Conservation (phyloP, 1,140 invertebrate genomes). For the Bombus polaris region DNA sequence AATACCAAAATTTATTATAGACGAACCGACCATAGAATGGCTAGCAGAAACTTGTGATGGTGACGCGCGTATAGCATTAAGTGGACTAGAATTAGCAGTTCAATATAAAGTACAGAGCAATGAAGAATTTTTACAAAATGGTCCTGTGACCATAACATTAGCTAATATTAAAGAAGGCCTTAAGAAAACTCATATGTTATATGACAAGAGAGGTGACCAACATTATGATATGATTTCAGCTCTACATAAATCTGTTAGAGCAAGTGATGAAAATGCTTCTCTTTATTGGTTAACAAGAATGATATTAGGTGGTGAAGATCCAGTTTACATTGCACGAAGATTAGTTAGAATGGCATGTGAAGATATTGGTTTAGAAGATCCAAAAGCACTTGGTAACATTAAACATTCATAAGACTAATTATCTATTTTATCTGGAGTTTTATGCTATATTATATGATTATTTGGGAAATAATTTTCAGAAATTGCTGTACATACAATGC, state of each 20-base stretch:
- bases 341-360: conserved; percentile 90
- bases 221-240: conserved; percentile 94
- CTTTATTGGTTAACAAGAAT: conserved; percentile 93
- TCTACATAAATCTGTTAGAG: conserved; percentile 93
- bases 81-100: conserved; percentile 89
- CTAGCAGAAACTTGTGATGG: conserved; percentile 91
- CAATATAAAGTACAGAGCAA: conserved; percentile 80
- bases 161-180: conserved; percentile 86
- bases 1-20: conserved; percentile 81
- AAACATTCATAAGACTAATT: conserved; percentile 3
- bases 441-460: background rate
- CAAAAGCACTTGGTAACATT: conserved; percentile 81
- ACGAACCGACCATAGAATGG: conserved; percentile 86
- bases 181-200: conserved; percentile 88
- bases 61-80: conserved; percentile 90
- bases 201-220: conserved; percentile 91
- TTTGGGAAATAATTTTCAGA: conserved; percentile 59
- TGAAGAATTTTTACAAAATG: conserved; percentile 63
- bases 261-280: conserved; percentile 91
- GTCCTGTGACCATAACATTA: conserved; percentile 82
- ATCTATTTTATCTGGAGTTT: conserved; percentile 1
- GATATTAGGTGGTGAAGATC: conserved; percentile 92
- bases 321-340: conserved; percentile 90
- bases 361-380: conserved; percentile 87
- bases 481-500: conserved; percentile 88